Evolutionary conservation across 2,113 vertebrate genomes (phyloP), one percentile per base, ranked within the genome.

Genomic region (Drymodes brunneopygia): DNA sequence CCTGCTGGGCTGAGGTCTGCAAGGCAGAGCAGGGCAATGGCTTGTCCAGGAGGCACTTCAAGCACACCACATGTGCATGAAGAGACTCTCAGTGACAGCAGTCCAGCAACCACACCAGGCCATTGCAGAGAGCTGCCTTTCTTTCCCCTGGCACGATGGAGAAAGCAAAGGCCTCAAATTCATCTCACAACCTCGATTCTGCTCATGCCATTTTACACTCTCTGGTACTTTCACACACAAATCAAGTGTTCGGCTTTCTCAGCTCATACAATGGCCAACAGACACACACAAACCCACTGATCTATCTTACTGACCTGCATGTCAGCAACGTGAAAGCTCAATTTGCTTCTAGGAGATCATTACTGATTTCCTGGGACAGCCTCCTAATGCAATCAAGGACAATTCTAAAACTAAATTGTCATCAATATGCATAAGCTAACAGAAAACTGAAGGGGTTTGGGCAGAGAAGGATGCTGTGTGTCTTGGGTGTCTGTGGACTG

Each of bases 1-100:
- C 99, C 96, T 99, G 99, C 98, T 99, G 99, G 64, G 99, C 99
- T 9, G 99, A 98, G 64, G 99, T 99, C 99, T 99, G 98, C 58
- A 91, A 93, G 66, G 84, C 31, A 90, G 61, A 81, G 67, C 53
- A 73, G 70, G n/a, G 90, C 72, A 89, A 47, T 13, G n/a, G 31
- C 25, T 66, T 4, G 15, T 66, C 53, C 31, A 56, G 12, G 28
- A 27, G 15, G 15, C 28, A 50, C 15, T 35, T 42, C 47, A 50
- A 38, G 54, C 27, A 85, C 15, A 25, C 25, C n/a, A 56, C 58
- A 27, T 0, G 29, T 15, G 12, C 62, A 51, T 0, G 3, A 51
- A 56, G 15, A 67, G 44, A 56, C 44, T 51, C 47, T 3, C 35
- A 82, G 40, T 18, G 50, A 57, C 51, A 71, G 21, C 44, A 90